phyloP scores from a whole-genome alignment of 2,113 vertebrate species.

The Tinamus guttatus region DNA sequence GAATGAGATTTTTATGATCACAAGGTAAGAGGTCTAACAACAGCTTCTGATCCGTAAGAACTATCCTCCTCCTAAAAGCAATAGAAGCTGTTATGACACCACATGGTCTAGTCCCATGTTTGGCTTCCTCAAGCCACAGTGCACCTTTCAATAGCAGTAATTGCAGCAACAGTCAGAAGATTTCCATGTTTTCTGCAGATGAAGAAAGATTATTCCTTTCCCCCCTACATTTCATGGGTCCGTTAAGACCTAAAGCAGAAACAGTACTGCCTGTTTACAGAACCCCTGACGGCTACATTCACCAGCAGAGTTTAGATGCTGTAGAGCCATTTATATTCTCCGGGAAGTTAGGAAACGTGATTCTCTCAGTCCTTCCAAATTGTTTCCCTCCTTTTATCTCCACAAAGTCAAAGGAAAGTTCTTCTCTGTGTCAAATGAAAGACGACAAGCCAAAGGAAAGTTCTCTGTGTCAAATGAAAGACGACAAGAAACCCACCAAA shows the following conservation, averaged over 20 bases:
- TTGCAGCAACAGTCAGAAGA: neutral
- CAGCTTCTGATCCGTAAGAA: neutral
- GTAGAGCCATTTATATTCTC: neutral
- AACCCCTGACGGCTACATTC: neutral
- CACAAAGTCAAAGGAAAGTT: neutral
- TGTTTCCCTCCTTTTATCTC: neutral
- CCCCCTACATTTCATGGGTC: neutral
- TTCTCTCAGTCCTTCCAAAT: neutral
- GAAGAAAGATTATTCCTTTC: neutral
- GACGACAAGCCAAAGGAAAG: neutral
- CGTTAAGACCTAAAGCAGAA: neutral
- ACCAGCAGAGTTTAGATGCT: neutral
- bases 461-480: neutral
- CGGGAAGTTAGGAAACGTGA: neutral
- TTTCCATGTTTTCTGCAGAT: neutral
- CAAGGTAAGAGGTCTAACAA: neutral
- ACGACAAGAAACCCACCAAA: neutral
- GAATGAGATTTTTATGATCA: too few relatives aligned
- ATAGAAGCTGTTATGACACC: neutral
- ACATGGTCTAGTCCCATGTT: fast-evolving
- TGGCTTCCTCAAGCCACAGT: neutral
- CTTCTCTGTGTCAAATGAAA: neutral
- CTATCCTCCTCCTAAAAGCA: neutral
- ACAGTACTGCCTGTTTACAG: neutral
- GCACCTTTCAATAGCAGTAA: neutral